Conservation (phyloP, 2,113 vertebrate genomes). For the Cryptotis parvus region DNA sequence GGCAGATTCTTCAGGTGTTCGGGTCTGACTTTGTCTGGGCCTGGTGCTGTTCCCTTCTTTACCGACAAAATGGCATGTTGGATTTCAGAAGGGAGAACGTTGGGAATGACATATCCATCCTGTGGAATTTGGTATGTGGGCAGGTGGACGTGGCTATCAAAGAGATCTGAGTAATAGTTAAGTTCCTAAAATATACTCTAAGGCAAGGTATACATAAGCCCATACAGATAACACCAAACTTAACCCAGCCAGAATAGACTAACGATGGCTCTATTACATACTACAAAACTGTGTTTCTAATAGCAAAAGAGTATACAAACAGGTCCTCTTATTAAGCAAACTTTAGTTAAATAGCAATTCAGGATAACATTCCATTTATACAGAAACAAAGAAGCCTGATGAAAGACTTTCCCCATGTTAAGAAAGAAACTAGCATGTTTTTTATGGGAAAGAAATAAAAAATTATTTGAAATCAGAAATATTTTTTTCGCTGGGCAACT, state of each 20-base stretch:
- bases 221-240: neutral
- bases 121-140: too few relatives aligned
- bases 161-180: too few relatives aligned
- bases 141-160: too few relatives aligned
- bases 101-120: too few relatives aligned
- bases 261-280: neutral
- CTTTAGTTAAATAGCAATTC: conserved; percentile 35
- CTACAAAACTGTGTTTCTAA: neutral
- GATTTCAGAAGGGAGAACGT: too few relatives aligned
- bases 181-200: too few relatives aligned
- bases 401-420: neutral
- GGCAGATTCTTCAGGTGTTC: too few relatives aligned
- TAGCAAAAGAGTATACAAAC: neutral
- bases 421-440: conserved; percentile 6
- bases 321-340: conserved; percentile 55
- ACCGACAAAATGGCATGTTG: too few relatives aligned
- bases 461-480: conserved; percentile 49
- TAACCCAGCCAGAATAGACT: neutral
- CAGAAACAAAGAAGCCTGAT: conserved; percentile 48
- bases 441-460: conserved; percentile 38
- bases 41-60: too few relatives aligned
- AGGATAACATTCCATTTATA: conserved; percentile 35
- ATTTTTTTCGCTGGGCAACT: conserved; percentile 17
- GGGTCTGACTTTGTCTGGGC: too few relatives aligned
- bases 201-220: neutral